Percentiles rank a stretch among this genome's conserved stretches.
These are phyloP conservation scores for Drosophila pandora DNA, from an alignment of 1,140 invertebrate species.

Conservation along the genomic window DNA sequence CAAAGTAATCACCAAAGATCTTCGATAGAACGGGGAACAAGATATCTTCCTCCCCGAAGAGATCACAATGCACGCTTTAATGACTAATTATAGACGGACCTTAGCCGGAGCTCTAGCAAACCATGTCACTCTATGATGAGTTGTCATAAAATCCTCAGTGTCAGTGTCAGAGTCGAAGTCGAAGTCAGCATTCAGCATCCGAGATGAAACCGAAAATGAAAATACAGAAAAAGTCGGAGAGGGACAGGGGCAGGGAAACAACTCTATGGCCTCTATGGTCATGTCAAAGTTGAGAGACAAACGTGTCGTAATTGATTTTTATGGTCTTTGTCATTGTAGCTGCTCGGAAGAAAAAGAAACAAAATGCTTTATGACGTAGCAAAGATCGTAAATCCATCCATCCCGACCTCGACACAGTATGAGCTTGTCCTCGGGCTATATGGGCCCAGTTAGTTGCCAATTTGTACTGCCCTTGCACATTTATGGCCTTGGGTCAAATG, in stretches of 20 bases:
- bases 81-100: slow-evolving; percentile 78
- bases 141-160: slow-evolving; percentile 80
- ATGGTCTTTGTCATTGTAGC: slow-evolving; percentile 76
- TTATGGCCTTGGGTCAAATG: slow-evolving; percentile 60
- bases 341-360: slow-evolving; percentile 42
- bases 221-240: slow-evolving; percentile 2
- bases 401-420: slow-evolving; percentile 16
- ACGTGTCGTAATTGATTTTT: slow-evolving; percentile 82
- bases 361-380: slow-evolving; percentile 45
- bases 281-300: slow-evolving; percentile 76
- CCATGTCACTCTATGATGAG: slow-evolving; percentile 79
- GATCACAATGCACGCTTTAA: slow-evolving; percentile 79
- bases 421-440: slow-evolving; percentile 18
- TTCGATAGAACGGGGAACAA: slow-evolving; percentile 20
- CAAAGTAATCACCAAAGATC: slow-evolving; percentile 41
- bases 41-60: slow-evolving; percentile 22
- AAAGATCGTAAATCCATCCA: slow-evolving; percentile 69
- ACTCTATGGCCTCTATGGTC: slow-evolving; percentile 40
- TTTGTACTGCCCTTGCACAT: slow-evolving; percentile 58
- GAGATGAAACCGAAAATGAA: slow-evolving; percentile 17
- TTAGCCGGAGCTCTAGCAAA: slow-evolving; percentile 43
- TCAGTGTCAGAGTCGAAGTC: slow-evolving; percentile 33
- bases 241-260: slow-evolving; percentile 1
- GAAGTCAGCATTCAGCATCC: slow-evolving; percentile 5
- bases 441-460: slow-evolving; percentile 63